Conservation (phyloP, 1,140 invertebrate species). For the Ruditapes philippinarum region DNA sequence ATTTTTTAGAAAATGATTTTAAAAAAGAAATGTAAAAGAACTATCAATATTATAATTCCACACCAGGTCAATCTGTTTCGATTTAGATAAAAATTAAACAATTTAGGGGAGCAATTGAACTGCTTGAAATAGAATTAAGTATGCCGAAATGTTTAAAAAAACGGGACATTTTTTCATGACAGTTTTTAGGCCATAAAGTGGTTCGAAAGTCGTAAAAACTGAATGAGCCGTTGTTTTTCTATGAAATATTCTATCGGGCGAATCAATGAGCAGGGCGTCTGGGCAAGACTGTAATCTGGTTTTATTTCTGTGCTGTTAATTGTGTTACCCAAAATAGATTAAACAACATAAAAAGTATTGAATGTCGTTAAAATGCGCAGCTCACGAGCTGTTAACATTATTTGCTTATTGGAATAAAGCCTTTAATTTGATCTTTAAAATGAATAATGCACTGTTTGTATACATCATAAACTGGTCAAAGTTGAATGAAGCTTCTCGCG, state of each 20-base stretch:
- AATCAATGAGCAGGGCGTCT: constrained; percentile 1
- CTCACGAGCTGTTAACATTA: constrained; percentile 5
- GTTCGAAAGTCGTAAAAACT: constrained; percentile 1
- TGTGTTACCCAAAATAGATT: constrained; percentile 32
- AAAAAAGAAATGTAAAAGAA: no score
- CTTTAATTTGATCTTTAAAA: constrained; percentile 19
- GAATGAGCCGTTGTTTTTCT: constrained; percentile 26
- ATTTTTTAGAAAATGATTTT: no score
- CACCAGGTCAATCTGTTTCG: no score
- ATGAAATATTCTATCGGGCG: not conserved
- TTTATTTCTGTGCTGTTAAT: constrained; percentile 1
- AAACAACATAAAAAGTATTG: constrained; percentile 27
- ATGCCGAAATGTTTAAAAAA: not conserved
- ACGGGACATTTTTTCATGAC: not conserved
- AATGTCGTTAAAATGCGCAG: not conserved
- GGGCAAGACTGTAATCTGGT: constrained; percentile 15
- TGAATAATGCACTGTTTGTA: not conserved
- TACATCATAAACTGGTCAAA: constrained; percentile 5
- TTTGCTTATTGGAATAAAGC: constrained; percentile 14
- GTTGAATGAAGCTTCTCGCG: not conserved
- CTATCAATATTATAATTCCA: no score
- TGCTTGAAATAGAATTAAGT: not conserved
- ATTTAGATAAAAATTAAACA: no score
- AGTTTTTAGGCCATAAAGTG: not conserved
- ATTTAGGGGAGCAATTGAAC: no score